Base-by-base conservation (phyloP, 2,888 invertebrate species). In the Acrobasis repandana region DNA sequence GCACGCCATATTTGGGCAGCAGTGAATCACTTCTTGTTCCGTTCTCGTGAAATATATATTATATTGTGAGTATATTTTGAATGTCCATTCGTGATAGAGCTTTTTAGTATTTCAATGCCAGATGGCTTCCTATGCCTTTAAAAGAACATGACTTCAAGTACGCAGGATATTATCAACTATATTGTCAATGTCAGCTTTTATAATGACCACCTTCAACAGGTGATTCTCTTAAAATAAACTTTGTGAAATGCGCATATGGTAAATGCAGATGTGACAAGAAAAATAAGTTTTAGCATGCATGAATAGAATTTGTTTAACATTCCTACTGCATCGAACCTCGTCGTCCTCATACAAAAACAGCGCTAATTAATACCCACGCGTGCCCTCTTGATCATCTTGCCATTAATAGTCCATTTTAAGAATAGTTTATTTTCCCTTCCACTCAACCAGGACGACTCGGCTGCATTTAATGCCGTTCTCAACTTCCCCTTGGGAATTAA, bases 21-120 rank as follows among this genome's bases (percentile, higher is more conserved):
- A 67, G 71, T 83, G 83, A 85, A 77, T 85, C 81, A 83, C 72
- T 75, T 76, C 77, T 78, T 72, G 77, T 80, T 74, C 71, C 71
- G 70, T 71, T 71, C 71, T 70, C 64, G 75, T 76, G 68, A 67
- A 75, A 72, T 72, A 62, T 64, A 63, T 76, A 68, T 72, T 67
- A 2, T 3, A 14, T 8, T 28, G 10, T 34, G 2, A 15, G 28
- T 51, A 50, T 58, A 10, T 52, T 58, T 60, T 54, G 43, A 18
- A 46, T 46, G 20, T 60, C 34, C 36, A n/a, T 33, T 57, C 43
- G 48, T 51, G 48, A 34, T 14, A n/a, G 51, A 59, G 0, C 47
- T 57, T 56, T 62, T 65, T 51, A n/a, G 52, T 49, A 14, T 47
- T 47, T 54, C 60, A 62, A 51, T 62, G 58, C 58, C 57, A 65